phyloP scores from a whole-genome alignment of 2,888 invertebrate genomes.

The Lycocerus yunnanus region DNA sequence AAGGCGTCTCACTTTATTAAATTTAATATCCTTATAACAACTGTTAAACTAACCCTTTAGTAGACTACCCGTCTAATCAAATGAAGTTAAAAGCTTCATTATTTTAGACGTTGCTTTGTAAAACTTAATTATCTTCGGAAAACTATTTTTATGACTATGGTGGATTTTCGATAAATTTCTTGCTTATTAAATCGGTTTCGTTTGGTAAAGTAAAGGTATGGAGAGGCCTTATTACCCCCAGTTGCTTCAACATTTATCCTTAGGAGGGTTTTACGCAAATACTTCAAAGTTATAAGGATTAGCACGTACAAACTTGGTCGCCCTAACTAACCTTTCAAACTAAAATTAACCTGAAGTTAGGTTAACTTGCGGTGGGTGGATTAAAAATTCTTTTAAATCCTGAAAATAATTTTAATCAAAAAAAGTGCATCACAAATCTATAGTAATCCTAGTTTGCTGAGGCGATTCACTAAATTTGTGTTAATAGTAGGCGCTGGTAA shows the following conservation, averaged over 20 bases:
- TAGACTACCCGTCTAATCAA: not conserved
- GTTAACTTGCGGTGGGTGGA: not conserved
- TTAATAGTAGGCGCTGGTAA: conserved; percentile 16
- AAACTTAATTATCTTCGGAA: not conserved
- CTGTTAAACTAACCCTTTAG: not conserved
- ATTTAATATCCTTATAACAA: not conserved
- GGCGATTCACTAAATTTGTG: conserved; percentile 10
- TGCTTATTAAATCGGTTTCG: not conserved
- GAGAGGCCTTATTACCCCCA: not conserved
- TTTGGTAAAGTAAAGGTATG: not conserved
- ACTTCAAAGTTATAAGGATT: not conserved
- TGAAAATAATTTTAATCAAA: not conserved
- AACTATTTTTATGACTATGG: not conserved
- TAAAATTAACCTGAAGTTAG: not conserved
- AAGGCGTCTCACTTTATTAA: not conserved
- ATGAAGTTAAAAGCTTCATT: not conserved
- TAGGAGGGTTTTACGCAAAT: not conserved
- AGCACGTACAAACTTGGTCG: not conserved
- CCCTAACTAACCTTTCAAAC: not conserved
- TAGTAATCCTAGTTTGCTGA: not conserved
- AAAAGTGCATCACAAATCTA: not conserved
- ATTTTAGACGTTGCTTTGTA: not conserved
- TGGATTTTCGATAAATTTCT: not conserved
- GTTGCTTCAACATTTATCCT: not conserved
- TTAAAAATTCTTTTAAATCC: too few species aligned